These are phyloP conservation scores for Picathartes gymnocephalus DNA, from an alignment of 2,113 vertebrate species.

Conservation along the genomic window DNA sequence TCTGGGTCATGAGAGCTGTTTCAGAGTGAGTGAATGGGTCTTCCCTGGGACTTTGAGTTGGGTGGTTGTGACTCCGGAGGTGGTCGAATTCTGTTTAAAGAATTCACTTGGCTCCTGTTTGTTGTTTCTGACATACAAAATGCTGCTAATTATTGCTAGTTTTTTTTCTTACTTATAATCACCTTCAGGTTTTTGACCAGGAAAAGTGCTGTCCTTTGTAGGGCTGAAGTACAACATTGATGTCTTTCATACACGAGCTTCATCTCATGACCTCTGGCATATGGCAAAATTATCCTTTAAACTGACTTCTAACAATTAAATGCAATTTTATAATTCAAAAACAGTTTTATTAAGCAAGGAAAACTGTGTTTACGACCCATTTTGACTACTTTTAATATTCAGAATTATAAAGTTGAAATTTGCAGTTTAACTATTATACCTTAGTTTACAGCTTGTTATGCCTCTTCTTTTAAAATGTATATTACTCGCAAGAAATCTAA, in stretches of 20 bases:
- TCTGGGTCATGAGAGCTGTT: accelerated
- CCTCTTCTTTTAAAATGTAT: neutral
- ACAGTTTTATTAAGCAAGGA: neutral
- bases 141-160: neutral
- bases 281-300: neutral
- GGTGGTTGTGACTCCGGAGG: neutral
- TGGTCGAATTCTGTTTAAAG: neutral
- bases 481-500: neutral
- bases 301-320: neutral
- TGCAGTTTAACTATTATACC: neutral
- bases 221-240: neutral
- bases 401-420: neutral
- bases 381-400: neutral
- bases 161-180: neutral
- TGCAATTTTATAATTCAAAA: neutral
- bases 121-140: neutral
- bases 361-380: neutral
- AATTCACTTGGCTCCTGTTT: neutral
- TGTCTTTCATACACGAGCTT: neutral
- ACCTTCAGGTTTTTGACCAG: neutral
- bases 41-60: neutral
- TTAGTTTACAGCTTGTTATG: neutral
- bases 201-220: neutral
- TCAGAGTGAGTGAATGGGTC: neutral
- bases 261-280: neutral